Percentiles rank a stretch among this genome's conserved stretches.
phyloP scores from a whole-genome alignment of 2,797 vertebrate genomes.

The Sciurus vulgaris region DNA sequence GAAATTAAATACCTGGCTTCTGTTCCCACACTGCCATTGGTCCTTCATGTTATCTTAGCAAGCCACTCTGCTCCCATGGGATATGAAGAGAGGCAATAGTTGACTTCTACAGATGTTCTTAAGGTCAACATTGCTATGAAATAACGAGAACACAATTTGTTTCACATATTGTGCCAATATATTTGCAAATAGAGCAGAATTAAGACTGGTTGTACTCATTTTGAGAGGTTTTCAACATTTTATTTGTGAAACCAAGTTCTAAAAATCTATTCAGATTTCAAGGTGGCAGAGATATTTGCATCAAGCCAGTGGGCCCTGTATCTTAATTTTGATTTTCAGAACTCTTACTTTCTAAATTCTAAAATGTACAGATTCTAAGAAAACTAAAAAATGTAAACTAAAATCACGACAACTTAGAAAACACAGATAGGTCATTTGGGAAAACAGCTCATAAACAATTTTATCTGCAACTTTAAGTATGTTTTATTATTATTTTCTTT shows the following conservation, averaged over 20 bases:
- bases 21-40: neutral
- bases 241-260: neutral
- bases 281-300: neutral
- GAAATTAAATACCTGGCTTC: neutral
- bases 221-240: neutral
- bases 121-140: neutral
- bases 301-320: neutral
- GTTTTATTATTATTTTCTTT: neutral
- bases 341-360: neutral
- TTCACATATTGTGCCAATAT: neutral
- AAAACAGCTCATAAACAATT: neutral
- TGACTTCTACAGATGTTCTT: neutral
- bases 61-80: neutral
- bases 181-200: neutral
- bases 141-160: neutral
- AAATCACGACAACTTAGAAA: constrained; percentile 12
- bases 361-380: neutral
- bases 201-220: neutral
- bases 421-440: neutral
- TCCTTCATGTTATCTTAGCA: neutral
- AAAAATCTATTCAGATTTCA: neutral
- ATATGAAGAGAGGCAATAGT: neutral
- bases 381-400: neutral
- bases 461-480: neutral
- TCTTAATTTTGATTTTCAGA: neutral